Conservation (phyloP, 1,140 invertebrate species). For the Cyphomyrmex costatus region DNA sequence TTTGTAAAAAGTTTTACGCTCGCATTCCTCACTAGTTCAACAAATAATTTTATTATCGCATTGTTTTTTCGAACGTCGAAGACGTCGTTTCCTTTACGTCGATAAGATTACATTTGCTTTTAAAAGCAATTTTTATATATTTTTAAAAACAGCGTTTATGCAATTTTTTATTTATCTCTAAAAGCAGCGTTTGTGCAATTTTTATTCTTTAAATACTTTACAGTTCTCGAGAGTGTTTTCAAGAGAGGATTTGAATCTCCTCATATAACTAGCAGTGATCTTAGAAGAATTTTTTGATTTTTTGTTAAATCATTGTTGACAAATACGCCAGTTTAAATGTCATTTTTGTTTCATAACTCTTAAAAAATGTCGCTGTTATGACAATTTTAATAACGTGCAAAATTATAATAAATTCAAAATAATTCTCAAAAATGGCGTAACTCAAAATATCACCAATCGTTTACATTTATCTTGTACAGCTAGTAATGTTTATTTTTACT, state of each 20-base stretch:
- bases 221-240: neutral
- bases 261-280: neutral
- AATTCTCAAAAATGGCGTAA: too few species aligned
- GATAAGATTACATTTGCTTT: neutral
- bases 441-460: too few species aligned
- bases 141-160: too few species aligned
- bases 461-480: too few species aligned
- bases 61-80: neutral
- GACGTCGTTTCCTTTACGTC: neutral
- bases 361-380: too few species aligned
- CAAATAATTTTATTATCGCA: conserved; percentile 10
- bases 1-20: conserved; percentile 49
- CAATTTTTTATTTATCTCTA: too few species aligned
- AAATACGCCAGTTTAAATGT: neutral
- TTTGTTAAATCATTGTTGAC: neutral
- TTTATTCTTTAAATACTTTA: neutral
- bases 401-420: too few species aligned
- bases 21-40: conserved; percentile 6
- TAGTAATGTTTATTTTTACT: too few species aligned
- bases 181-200: neutral
- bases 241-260: conserved; percentile 4
- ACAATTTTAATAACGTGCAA: too few species aligned
- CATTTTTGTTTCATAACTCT: too few species aligned
- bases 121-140: neutral
- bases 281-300: conserved; percentile 15